These are phyloP conservation scores for Aporophyla nigra DNA, from an alignment of 2,888 invertebrate species.

Conservation along the genomic window DNA sequence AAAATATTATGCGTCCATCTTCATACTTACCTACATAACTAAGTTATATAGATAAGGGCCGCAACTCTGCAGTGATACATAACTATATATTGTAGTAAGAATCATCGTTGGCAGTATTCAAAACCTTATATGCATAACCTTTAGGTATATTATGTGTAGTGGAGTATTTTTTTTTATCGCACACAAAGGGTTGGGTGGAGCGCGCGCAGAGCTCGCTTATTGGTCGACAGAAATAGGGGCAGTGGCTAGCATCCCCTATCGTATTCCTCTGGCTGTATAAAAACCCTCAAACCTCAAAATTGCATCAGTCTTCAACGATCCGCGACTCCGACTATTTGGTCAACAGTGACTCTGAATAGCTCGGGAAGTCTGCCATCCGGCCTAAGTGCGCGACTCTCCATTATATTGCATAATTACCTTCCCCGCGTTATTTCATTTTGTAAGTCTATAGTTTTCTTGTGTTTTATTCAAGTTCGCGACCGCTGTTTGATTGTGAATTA, in stretches of 20 bases:
- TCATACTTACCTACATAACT: neutral
- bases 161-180: neutral
- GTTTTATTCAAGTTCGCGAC: neutral
- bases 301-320: constrained; percentile 28
- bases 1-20: neutral
- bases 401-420: neutral
- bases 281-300: constrained; percentile 6
- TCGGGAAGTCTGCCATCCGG: neutral
- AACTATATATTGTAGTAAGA: neutral
- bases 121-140: constrained; percentile 27
- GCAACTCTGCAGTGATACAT: neutral
- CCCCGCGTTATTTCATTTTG: constrained; percentile 1
- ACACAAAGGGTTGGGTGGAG: constrained; percentile 49
- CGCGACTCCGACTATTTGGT: neutral
- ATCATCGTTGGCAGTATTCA: constrained; percentile 14
- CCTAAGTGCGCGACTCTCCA: too few species aligned
- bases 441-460: neutral
- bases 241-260: constrained; percentile 31
- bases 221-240: constrained; percentile 50
- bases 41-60: constrained; percentile 10
- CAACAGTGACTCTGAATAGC: neutral
- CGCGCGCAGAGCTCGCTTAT: constrained; percentile 55
- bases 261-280: constrained; percentile 14
- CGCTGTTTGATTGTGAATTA: neutral
- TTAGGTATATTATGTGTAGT: constrained; percentile 32